Base-by-base conservation (phyloP, 1,140 invertebrate species). In the Drosophila simulans region DNA sequence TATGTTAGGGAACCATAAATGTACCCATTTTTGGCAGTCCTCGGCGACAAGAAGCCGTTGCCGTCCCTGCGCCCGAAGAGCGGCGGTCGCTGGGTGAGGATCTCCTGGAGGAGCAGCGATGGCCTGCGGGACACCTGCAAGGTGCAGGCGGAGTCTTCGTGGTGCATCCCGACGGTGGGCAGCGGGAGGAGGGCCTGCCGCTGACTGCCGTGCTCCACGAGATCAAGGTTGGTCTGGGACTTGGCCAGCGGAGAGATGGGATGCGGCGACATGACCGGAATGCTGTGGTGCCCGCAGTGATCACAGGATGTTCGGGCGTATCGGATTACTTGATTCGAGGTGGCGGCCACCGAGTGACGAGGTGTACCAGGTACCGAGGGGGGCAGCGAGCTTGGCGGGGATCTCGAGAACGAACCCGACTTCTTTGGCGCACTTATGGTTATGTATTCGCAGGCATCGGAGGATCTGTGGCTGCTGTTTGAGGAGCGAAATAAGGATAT, bases 31-130 rank as follows among this genome's bases (percentile, higher is more conserved):
- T 57, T 80, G 64, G 58, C 69, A 17, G 10, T 73, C 15, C 63
- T 66, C 3, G 75, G 60, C 45, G 80, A 69, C 12, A 88, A 42
- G 39, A 80, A 77, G 34, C 65, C 65, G 25, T 48, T 90, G 81
- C 79, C 54, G 77, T 93, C 70, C 80, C 92, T 74, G 60, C 92
- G 64, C 55, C 92, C 76, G 80, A 92, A 88, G 1, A 91, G 60
- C n/a, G 92, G 86, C 40, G 92, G 85, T 62, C 93, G 74, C n/a
- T 93, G 75, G 0, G 91, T 90, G n/a, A 92, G 53, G 42, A 92
- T 89, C 56, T 92, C 92, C 48, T 92, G 92, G 5, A 92, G 54
- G 11, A 92, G 55, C 42, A 92, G 66, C 1, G 91, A 92, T 5
- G 91, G 91, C 15, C 92, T 49, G 20, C 92, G 82, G 20, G 91